phyloP scores from a whole-genome alignment of 2,888 invertebrate genomes.

The Standfussiana lucernea region DNA sequence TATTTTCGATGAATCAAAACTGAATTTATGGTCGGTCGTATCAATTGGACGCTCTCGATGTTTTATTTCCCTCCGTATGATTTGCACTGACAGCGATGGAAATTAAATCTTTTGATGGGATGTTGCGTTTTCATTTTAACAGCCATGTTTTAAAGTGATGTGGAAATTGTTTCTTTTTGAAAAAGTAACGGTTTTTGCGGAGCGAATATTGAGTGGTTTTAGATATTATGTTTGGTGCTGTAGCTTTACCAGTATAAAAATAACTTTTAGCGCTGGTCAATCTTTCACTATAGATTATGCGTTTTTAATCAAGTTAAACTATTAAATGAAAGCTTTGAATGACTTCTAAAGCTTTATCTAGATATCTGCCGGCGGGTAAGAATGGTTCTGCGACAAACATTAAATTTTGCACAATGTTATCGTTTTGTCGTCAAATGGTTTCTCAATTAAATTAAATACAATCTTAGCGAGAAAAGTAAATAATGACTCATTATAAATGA shows the following conservation, averaged over 20 bases:
- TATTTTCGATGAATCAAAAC: slow-evolving; percentile 45
- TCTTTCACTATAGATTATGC: background rate
- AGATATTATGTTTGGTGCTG: slow-evolving; percentile 23
- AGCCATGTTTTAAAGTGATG: slow-evolving; percentile 42
- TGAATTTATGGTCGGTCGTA: slow-evolving; percentile 48
- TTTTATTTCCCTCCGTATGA: slow-evolving; percentile 59
- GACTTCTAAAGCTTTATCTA: background rate
- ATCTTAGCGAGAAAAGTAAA: background rate
- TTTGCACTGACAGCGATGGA: slow-evolving; percentile 63
- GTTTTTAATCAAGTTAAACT: background rate
- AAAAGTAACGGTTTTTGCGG: background rate
- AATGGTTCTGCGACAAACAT: background rate
- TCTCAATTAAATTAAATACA: background rate
- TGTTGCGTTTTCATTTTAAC: slow-evolving; percentile 47
- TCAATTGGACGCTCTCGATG: slow-evolving; percentile 56
- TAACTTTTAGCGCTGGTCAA: background rate
- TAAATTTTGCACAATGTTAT: background rate
- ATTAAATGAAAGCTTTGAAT: background rate
- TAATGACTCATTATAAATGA: background rate
- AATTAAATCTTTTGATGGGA: slow-evolving; percentile 66
- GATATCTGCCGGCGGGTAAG: background rate
- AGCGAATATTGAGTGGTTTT: slow-evolving; percentile 3
- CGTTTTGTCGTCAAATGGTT: background rate
- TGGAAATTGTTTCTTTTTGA: slow-evolving; percentile 36
- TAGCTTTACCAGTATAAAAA: background rate